These are phyloP conservation scores for Phallusia fumigata DNA, from an alignment of 23 tunicate genomes.

Conservation along the genomic window DNA sequence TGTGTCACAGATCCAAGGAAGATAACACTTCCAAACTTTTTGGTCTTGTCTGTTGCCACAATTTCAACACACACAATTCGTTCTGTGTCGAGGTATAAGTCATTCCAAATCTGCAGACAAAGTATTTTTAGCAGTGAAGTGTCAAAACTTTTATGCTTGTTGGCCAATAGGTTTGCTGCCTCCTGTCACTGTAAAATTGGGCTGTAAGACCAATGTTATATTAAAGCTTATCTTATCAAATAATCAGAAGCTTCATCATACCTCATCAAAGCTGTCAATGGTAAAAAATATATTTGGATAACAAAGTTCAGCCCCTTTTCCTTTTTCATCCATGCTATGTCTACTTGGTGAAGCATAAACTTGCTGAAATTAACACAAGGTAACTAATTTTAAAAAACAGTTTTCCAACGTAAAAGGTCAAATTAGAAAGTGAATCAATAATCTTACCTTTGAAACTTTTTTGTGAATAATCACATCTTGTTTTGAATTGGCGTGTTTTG, in stretches of 20 bases:
- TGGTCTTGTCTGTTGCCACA: slow-evolving; percentile 67
- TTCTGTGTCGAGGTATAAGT: slow-evolving; percentile 38
- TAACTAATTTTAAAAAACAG: background rate
- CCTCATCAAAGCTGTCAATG: slow-evolving; percentile 91
- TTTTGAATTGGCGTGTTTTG: slow-evolving; percentile 15
- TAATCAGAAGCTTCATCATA: background rate
- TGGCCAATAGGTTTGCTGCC: background rate
- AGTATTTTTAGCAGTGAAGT: background rate
- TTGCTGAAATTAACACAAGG: slow-evolving; percentile 28
- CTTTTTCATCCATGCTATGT: slow-evolving; percentile 85
- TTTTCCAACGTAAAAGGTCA: background rate
- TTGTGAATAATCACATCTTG: slow-evolving; percentile 63
- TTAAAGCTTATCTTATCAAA: background rate
- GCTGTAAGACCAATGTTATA: no score
- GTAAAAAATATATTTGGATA: slow-evolving; percentile 94
- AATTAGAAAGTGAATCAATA: background rate
- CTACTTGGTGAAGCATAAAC: slow-evolving; percentile 92
- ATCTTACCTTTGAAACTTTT: slow-evolving; percentile 68
- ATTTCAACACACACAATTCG: slow-evolving; percentile 83
- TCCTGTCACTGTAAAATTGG: background rate
- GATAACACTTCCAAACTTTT: slow-evolving; percentile 47
- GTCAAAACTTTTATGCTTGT: background rate
- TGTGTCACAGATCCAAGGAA: slow-evolving; percentile 77
- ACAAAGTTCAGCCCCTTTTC: slow-evolving; percentile 64
- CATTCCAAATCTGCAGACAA: slow-evolving; percentile 73